A percentile compares a stretch with the other conserved stretches of the same genome.
phyloP scores from a whole-genome alignment of 1,140 invertebrate genomes.

The Heliconius nattereri region DNA sequence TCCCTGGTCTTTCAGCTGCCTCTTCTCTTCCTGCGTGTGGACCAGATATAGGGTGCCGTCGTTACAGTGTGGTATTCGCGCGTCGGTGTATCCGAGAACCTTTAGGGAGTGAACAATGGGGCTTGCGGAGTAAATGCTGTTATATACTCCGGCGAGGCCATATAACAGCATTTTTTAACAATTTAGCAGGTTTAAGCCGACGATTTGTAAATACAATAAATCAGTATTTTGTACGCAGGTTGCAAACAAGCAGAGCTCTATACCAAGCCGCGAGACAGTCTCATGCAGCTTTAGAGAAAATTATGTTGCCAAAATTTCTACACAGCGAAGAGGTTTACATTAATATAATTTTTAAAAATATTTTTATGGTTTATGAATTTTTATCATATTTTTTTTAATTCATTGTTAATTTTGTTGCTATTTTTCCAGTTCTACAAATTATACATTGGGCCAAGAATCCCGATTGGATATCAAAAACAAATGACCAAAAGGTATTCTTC shows the following conservation, averaged over 20 bases:
- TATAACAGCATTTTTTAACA: too few species aligned
- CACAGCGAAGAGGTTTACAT: conserved; percentile 88
- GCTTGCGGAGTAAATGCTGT: too few species aligned
- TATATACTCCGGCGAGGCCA: too few species aligned
- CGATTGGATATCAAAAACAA: conserved; percentile 79
- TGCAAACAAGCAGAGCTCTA: conserved; percentile 89
- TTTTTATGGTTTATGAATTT: too few species aligned
- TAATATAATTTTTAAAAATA: too few species aligned
- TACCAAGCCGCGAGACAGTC: conserved; percentile 92
- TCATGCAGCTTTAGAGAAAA: conserved; percentile 88
- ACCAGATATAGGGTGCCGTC: too few species aligned
- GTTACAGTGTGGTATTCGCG: too few species aligned
- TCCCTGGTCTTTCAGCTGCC: too few species aligned
- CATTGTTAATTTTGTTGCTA: conserved; percentile 57
- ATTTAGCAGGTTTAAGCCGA: too few species aligned
- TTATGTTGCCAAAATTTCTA: conserved; percentile 89
- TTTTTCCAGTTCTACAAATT: conserved; percentile 86
- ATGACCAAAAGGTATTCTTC: conserved; percentile 75
- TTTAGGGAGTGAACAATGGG: too few species aligned
- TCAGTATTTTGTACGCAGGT: conserved; percentile 67
- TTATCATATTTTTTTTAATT: not conserved
- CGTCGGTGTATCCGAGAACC: too few species aligned
- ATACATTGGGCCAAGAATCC: conserved; percentile 84
- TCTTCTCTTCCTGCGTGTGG: too few species aligned
- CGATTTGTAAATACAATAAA: not conserved